Conservation (phyloP, 2,113 vertebrate species). For the Leucopsar rothschildi region DNA sequence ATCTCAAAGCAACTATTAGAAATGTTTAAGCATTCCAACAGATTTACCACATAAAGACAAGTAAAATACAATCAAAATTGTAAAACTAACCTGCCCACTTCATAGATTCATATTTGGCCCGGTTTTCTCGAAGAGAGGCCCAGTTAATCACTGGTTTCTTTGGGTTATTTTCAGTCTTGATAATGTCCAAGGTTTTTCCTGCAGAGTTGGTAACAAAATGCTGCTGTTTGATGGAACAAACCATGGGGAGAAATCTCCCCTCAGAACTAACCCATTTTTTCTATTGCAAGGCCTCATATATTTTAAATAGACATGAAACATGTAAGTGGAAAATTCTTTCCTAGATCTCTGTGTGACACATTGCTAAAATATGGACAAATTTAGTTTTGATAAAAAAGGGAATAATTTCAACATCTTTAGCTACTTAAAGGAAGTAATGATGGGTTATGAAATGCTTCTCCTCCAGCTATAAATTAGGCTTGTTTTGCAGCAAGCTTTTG, state of each 20-base stretch:
- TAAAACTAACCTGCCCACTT: conserved; percentile 89
- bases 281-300: not conserved
- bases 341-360: not conserved
- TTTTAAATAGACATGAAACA: not conserved
- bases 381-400: not conserved
- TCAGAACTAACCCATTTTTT: not conserved
- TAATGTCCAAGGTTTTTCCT: not conserved
- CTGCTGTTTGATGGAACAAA: not conserved
- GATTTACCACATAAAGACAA: not conserved
- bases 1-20: not conserved
- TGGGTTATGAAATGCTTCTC: not conserved
- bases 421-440: not conserved
- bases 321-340: not conserved
- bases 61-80: not conserved
- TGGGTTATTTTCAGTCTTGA: not conserved
- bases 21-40: not conserved
- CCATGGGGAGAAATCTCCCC: not conserved
- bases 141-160: conserved; percentile 77
- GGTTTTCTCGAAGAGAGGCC: conserved; percentile 82
- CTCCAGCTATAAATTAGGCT: not conserved
- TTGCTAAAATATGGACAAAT: not conserved
- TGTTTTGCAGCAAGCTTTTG: not conserved
- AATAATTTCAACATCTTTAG: not conserved
- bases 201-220: not conserved
- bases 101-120: conserved; percentile 80